A percentile compares a stretch with the other conserved stretches of the same genome.
Evolutionary conservation across 2,113 vertebrate species (phyloP).

Genomic region (Lepus americanus): DNA sequence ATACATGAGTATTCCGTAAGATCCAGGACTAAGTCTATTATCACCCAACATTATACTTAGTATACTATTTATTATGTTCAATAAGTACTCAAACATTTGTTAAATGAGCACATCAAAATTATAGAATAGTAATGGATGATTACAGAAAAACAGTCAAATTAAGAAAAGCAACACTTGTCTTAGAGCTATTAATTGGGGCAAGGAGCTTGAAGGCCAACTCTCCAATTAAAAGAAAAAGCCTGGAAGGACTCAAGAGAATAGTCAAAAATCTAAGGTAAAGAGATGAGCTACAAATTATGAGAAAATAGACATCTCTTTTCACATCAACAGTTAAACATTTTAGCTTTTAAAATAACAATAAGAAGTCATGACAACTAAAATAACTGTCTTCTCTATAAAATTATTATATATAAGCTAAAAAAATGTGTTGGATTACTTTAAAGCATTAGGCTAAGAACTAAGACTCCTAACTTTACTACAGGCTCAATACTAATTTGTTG

Average conservation of each 20-base stretch:
- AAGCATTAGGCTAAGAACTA: slow-evolving; percentile 19
- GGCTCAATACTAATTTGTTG: slow-evolving; percentile 9
- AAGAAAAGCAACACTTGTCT: slow-evolving; percentile 18
- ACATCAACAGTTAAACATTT: slow-evolving; percentile 39
- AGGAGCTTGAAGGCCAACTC: background rate
- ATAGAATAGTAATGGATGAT: background rate
- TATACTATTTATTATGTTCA: background rate
- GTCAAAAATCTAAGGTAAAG: slow-evolving; percentile 39
- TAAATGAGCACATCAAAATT: slow-evolving; percentile 60
- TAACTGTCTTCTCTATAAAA: slow-evolving; percentile 13
- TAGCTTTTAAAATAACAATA: slow-evolving; percentile 14
- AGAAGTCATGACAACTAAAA: slow-evolving; percentile 38
- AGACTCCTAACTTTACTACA: slow-evolving; percentile 52
- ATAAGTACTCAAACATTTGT: slow-evolving; percentile 35
- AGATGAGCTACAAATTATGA: background rate
- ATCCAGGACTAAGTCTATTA: background rate
- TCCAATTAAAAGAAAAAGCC: slow-evolving; percentile 35
- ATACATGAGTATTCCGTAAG: background rate
- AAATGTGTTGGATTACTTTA: slow-evolving; percentile 55
- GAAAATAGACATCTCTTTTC: slow-evolving; percentile 37
- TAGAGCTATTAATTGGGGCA: background rate
- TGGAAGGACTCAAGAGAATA: slow-evolving; percentile 46
- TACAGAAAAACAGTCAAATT: slow-evolving; percentile 22
- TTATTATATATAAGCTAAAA: background rate
- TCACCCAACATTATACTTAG: background rate